Evolutionary conservation across 2,113 vertebrate genomes (phyloP), one percentile per base, ranked within the genome.

Genomic region (Proterorhinus semilunaris): DNA sequence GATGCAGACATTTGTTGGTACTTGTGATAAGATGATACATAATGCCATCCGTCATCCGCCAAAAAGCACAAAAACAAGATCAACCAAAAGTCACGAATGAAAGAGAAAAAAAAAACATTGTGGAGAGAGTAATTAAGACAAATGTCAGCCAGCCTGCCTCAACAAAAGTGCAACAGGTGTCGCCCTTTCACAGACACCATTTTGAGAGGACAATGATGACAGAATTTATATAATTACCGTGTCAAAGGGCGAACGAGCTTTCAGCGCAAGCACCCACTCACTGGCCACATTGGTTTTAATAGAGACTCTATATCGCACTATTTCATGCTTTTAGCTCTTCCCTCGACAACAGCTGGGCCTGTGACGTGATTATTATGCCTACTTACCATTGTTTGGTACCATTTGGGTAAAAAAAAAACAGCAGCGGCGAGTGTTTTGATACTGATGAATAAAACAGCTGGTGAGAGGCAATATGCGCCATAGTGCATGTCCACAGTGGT

Each of bases 281-380:
- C 50, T 49, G 48, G 45, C 52, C 55, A 78, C 72, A 73, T 75
- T 85, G 74, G 74, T 69, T 85, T 78, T 83, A 83, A 82, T 83
- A 72, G 64, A 77, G 58, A 69, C 72, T 83, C 68, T 59, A 77
- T 47, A 50, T 55, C 1, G 48, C 71, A 70, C 58, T 68, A 68
- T 72, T 85, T 70, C 46, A 68, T 65, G 69, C 59, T 51, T 82
- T 74, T 72, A 65, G 69, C 65, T 78, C 44, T 55, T 70, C 75
- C 77, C 65, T 45, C 66, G 42, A 15, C 46, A 80, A 78, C 84
- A 87, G 80, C 82, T 87, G 79, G 74, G 68, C 50, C 49, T 43
- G 72, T 73, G 78, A 64, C 59, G 8, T 72, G n/a, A 57, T 80
- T 51, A 75, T 76, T 83, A 43, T 50, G 71, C 17, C 71, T 59